These are phyloP conservation scores for Nycticorax nycticorax DNA, from an alignment of 2,113 vertebrate species.

Conservation along the genomic window DNA sequence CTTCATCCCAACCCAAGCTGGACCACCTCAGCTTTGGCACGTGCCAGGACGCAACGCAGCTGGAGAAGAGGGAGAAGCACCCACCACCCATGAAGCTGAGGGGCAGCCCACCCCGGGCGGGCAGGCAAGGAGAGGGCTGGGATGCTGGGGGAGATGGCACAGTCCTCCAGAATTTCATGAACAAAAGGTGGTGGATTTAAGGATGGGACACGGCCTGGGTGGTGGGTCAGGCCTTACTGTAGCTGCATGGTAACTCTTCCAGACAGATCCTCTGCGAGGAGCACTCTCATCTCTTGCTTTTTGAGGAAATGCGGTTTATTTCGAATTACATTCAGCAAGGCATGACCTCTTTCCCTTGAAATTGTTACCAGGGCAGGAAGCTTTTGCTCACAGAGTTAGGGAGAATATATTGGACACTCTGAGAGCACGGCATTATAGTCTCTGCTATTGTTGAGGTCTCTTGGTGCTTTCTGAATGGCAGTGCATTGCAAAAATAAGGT, in stretches of 20 bases:
- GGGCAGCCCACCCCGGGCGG: neutral
- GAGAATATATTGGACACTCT: neutral
- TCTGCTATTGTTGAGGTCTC: neutral
- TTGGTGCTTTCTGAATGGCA: neutral
- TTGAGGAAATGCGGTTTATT: neutral
- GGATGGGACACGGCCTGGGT: neutral
- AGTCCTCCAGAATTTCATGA: neutral
- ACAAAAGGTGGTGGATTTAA: neutral
- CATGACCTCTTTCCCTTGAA: slow-evolving; percentile 31
- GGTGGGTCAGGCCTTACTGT: neutral
- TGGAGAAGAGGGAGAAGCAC: neutral
- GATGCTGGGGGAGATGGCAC: neutral
- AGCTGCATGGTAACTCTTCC: neutral
- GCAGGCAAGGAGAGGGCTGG: neutral
- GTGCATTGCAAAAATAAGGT: neutral
- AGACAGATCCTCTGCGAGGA: neutral
- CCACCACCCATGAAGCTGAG: neutral
- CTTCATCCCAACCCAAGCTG: neutral
- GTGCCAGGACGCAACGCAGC: neutral
- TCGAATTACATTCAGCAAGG: neutral
- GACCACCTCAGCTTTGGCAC: neutral
- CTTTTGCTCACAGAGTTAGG: neutral
- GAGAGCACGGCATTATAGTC: neutral
- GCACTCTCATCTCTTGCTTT: neutral
- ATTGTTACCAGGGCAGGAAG: neutral